Conservation (phyloP, 2,888 invertebrate genomes). For the Seira musarum region DNA sequence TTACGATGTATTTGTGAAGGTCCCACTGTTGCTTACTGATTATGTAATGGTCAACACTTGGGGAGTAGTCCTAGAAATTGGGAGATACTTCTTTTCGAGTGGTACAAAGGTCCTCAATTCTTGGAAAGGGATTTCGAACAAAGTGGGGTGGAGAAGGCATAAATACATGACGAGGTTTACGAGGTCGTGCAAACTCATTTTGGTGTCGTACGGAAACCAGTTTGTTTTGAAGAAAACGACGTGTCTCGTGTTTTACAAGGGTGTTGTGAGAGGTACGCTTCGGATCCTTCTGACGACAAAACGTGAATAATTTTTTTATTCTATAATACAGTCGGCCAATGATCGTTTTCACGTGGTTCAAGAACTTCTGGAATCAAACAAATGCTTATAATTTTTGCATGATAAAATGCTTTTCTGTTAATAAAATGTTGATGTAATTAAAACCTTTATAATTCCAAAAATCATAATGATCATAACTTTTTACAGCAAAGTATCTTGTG, state of each 20-base stretch:
- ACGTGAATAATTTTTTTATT: no score
- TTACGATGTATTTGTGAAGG: neutral
- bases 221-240: conserved; percentile 4
- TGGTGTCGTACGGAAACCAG: neutral
- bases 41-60: neutral
- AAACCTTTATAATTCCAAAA: no score
- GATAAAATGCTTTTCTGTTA: no score
- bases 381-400: no score
- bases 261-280: neutral
- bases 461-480: no score
- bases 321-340: no score
- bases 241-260: neutral
- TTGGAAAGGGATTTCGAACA: neutral
- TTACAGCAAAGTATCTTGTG: no score
- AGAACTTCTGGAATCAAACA: no score
- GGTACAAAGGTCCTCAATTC: neutral
- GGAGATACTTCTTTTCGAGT: neutral
- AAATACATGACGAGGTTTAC: neutral
- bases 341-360: no score
- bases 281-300: neutral
- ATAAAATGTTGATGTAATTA: no score
- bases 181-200: neutral
- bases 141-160: neutral
- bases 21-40: neutral
- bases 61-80: neutral